Evolutionary conservation across 2,113 vertebrate species (phyloP).

Genomic region (Hypocryptadius cinnamomeus): DNA sequence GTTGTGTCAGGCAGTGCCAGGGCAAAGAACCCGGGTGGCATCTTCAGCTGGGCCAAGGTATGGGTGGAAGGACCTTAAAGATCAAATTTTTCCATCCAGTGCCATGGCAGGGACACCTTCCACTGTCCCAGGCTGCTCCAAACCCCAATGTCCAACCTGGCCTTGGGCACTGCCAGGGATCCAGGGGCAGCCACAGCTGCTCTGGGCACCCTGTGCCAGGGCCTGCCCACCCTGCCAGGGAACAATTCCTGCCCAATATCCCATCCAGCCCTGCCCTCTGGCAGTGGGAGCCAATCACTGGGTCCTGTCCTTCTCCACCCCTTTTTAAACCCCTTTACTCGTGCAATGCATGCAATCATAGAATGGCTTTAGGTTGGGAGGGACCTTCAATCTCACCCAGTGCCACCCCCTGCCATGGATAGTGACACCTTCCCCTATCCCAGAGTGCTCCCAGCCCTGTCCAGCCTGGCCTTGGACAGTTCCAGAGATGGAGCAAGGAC

Average conservation of each 20-base stretch:
- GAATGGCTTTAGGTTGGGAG: background rate
- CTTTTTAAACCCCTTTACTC: background rate
- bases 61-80: background rate
- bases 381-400: background rate
- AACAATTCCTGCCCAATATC: background rate
- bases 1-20: background rate
- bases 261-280: background rate
- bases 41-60: background rate
- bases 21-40: background rate
- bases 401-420: background rate
- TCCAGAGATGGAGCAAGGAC: background rate
- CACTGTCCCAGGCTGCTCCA: background rate
- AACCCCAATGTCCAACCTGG: background rate
- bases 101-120: background rate
- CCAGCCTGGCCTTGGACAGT: background rate
- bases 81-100: no score
- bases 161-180: background rate
- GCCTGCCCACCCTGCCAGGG: background rate
- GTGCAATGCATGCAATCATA: accelerated
- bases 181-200: background rate
- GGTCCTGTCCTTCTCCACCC: background rate
- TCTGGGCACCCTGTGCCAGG: background rate
- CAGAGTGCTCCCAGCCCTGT: background rate
- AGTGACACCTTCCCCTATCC: background rate
- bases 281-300: background rate